phyloP scores from a whole-genome alignment of 2,113 vertebrate genomes.

The Pogona vitticeps region DNA sequence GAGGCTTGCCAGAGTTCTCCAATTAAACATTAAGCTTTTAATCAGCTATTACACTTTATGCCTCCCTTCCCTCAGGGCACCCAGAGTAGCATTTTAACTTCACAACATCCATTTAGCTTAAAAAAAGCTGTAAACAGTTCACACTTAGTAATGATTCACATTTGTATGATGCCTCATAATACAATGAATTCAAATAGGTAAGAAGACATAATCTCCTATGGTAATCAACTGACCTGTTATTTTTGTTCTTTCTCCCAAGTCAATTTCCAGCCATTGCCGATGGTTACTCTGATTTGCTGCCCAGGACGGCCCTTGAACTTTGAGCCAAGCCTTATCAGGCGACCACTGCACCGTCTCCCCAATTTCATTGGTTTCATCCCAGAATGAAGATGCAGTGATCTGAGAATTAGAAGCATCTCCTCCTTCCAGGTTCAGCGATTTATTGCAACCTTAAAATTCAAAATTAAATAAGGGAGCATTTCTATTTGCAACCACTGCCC shows the following conservation, averaged over 20 bases:
- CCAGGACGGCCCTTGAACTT: slow-evolving; percentile 71
- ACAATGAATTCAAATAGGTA: not conserved
- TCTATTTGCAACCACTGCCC: slow-evolving; percentile 52
- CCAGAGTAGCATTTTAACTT: not conserved
- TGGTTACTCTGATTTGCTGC: slow-evolving; percentile 69
- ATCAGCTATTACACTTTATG: not conserved
- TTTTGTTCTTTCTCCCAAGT: slow-evolving; percentile 84
- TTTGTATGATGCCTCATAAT: not conserved
- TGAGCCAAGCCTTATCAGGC: slow-evolving; percentile 69
- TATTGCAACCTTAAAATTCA: slow-evolving; percentile 76
- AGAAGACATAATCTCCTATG: not conserved
- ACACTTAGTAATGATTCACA: not conserved
- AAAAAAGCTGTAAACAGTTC: not conserved
- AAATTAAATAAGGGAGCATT: slow-evolving; percentile 38
- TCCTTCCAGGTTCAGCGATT: slow-evolving; percentile 71
- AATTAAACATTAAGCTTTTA: not conserved
- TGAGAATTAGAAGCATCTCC: slow-evolving; percentile 64
- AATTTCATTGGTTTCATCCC: slow-evolving; percentile 69
- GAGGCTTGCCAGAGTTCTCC: not conserved
- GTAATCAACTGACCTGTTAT: slow-evolving; percentile 76
- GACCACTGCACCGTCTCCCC: slow-evolving; percentile 72
- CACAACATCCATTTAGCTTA: not conserved
- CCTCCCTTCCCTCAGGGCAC: not conserved
- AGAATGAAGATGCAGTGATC: slow-evolving; percentile 76
- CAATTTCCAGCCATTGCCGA: slow-evolving; percentile 81